Percentiles rank a stretch among this genome's conserved stretches.
Evolutionary conservation across 2,888 invertebrate genomes (phyloP).

Genomic region (Toxonevra muliebris): DNA sequence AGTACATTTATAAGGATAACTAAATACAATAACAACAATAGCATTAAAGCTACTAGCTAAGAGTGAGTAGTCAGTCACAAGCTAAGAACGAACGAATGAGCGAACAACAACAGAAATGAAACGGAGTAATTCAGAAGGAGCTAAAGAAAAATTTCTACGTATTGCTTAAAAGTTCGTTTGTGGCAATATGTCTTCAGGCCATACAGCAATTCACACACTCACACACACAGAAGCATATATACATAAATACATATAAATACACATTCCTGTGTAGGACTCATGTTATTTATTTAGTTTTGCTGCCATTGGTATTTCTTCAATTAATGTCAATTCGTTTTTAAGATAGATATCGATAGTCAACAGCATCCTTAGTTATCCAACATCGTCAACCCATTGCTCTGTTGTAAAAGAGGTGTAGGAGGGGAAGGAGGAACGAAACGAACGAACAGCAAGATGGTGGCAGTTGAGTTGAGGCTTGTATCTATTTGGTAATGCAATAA

Average conservation of each 20-base stretch:
- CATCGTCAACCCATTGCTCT: background rate
- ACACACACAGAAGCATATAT: background rate
- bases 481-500: background rate
- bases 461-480: background rate
- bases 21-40: background rate
- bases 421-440: no score
- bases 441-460: background rate
- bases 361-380: background rate
- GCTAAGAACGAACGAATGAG: constrained; percentile 14
- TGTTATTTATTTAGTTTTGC: constrained; percentile 57
- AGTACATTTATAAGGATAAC: constrained; percentile 31
- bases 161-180: constrained; percentile 46
- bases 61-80: background rate
- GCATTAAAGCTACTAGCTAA: background rate
- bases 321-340: constrained; percentile 60
- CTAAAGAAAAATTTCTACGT: constrained; percentile 40
- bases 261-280: constrained; percentile 30
- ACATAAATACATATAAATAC: background rate
- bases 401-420: no score
- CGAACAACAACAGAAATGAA: constrained; percentile 12
- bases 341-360: constrained; percentile 6
- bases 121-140: constrained; percentile 8
- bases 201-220: constrained; percentile 5
- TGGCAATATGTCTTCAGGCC: constrained; percentile 41
- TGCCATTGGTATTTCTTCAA: constrained; percentile 60